A percentile compares a stretch with the other conserved stretches of the same genome.
Evolutionary conservation across 1,140 invertebrate genomes (phyloP).

Genomic region (Hesperophylax magnus): DNA sequence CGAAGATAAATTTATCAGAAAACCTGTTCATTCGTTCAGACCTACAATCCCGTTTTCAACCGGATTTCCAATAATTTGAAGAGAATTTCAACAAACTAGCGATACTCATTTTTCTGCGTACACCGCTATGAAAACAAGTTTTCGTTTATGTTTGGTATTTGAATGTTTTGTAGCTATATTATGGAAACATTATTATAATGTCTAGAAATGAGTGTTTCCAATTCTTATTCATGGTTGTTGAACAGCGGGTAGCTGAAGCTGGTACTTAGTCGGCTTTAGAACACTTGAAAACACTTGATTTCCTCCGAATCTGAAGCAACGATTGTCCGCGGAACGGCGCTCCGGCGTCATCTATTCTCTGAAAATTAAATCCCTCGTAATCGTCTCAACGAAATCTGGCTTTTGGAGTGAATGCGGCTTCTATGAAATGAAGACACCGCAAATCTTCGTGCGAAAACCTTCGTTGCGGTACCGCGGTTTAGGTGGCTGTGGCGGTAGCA

Average conservation of each 20-base stretch:
- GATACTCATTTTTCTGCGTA: too few species aligned
- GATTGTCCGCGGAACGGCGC: slow-evolving; percentile 19
- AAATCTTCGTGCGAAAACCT: slow-evolving; percentile 29
- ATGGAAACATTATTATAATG: too few species aligned
- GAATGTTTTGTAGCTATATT: neutral
- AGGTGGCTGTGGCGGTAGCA: neutral
- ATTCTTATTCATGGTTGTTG: neutral
- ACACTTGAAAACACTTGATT: slow-evolving; percentile 15
- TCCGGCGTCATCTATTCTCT: slow-evolving; percentile 21
- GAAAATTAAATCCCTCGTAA: slow-evolving; percentile 27
- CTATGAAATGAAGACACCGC: slow-evolving; percentile 27
- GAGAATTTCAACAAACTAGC: too few species aligned
- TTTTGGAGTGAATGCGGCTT: slow-evolving; percentile 19
- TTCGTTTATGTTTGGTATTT: neutral
- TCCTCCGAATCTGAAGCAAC: slow-evolving; percentile 9
- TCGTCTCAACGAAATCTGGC: slow-evolving; percentile 31
- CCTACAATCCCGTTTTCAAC: too few species aligned
- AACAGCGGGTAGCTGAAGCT: neutral
- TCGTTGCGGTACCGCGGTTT: neutral
- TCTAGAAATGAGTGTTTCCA: too few species aligned
- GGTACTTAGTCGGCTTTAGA: slow-evolving; percentile 15
- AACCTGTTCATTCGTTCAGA: too few species aligned
- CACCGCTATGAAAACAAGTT: neutral
- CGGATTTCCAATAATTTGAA: too few species aligned
- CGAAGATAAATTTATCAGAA: too few species aligned